These are phyloP conservation scores for Spilarctia lutea DNA, from an alignment of 2,888 invertebrate genomes.

Conservation along the genomic window DNA sequence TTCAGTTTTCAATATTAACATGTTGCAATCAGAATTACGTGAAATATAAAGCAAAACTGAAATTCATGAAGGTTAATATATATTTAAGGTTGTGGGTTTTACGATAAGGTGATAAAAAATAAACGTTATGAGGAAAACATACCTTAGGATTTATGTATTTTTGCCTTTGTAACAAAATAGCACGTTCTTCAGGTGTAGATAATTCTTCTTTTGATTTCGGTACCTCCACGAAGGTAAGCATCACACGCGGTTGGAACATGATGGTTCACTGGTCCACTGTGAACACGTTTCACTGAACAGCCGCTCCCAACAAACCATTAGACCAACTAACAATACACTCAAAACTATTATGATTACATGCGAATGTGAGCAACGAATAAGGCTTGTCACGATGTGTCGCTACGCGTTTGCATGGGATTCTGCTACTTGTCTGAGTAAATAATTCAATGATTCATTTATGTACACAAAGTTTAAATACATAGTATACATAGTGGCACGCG, in stretches of 20 bases:
- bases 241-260: conserved; percentile 53
- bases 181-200: conserved; percentile 34
- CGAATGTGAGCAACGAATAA: conserved; percentile 23
- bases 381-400: conserved; percentile 21
- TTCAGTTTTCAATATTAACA: neutral
- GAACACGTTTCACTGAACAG: conserved; percentile 33
- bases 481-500: neutral
- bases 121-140: neutral
- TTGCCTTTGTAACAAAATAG: conserved; percentile 31
- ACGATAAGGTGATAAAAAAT: neutral
- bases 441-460: conserved; percentile 10
- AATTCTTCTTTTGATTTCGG: conserved; percentile 32
- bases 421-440: conserved; percentile 16
- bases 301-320: conserved; percentile 48
- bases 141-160: conserved; percentile 14
- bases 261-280: conserved; percentile 25
- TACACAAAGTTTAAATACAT: conserved; percentile 1
- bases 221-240: conserved; percentile 48
- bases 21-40: conserved; percentile 23
- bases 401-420: conserved; percentile 13
- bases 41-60: neutral
- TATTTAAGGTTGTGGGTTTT: neutral
- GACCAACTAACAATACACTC: conserved; percentile 49
- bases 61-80: neutral
- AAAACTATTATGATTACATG: conserved; percentile 42